phyloP scores from a whole-genome alignment of 2,113 vertebrate genomes.

The Tyrannus savana region DNA sequence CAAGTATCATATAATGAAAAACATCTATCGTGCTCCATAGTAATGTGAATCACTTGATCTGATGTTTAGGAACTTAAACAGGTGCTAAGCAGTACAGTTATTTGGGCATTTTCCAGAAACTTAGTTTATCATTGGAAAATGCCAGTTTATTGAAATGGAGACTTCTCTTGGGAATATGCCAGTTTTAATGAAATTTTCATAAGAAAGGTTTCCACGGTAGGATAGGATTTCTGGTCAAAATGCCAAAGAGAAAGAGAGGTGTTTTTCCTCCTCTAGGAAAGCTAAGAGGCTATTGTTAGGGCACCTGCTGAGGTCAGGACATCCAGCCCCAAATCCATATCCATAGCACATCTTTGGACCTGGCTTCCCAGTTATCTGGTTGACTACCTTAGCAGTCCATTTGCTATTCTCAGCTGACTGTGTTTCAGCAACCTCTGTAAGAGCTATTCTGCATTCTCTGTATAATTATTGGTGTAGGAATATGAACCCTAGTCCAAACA shows the following conservation, averaged over 20 bases:
- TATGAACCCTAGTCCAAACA: slow-evolving; percentile 1
- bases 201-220: slow-evolving; percentile 1
- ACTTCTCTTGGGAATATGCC: slow-evolving; percentile 1
- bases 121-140: slow-evolving; percentile 6
- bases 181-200: slow-evolving; percentile 30
- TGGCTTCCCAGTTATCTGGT: background rate
- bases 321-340: background rate
- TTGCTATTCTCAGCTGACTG: background rate
- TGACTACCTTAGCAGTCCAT: background rate
- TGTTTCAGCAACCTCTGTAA: background rate
- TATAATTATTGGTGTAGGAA: slow-evolving; percentile 3
- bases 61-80: slow-evolving; percentile 35
- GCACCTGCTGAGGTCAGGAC: background rate
- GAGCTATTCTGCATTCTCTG: background rate
- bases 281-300: background rate
- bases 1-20: background rate
- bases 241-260: background rate
- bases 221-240: slow-evolving; percentile 39
- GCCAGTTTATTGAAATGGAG: slow-evolving; percentile 9
- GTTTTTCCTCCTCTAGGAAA: background rate
- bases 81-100: background rate
- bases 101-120: slow-evolving; percentile 38
- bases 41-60: slow-evolving; percentile 22
- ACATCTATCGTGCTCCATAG: background rate
- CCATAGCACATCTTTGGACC: background rate